Evolutionary conservation across 2,113 vertebrate genomes (phyloP).

Genomic region (Pterocles burchelli): DNA sequence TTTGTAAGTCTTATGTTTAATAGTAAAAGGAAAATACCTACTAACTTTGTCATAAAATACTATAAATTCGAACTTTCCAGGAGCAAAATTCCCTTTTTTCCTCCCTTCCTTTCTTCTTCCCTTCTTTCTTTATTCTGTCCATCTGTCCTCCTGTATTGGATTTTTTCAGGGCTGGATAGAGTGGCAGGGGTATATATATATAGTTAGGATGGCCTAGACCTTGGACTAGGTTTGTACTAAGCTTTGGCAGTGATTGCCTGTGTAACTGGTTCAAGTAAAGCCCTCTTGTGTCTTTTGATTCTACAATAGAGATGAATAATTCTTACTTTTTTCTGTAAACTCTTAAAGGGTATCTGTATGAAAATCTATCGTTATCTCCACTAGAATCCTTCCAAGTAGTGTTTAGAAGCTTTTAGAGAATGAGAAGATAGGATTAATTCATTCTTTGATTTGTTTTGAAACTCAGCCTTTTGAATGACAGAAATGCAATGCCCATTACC

Average conservation of each 20-base stretch:
- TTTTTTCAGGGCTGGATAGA: not conserved
- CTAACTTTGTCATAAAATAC: not conserved
- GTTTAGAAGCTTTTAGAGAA: not conserved
- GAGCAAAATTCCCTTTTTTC: not conserved
- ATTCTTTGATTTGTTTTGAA: constrained; percentile 27
- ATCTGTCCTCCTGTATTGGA: not conserved
- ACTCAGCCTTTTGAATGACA: not conserved
- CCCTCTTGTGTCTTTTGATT: not conserved
- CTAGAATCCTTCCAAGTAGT: not conserved
- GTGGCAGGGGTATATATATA: not conserved
- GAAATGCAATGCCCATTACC: constrained; percentile 26
- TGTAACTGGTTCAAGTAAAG: not conserved
- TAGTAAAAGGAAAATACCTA: not conserved
- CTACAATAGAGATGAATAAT: not conserved
- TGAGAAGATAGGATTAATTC: not conserved
- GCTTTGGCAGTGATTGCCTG: not conserved
- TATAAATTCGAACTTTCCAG: not conserved
- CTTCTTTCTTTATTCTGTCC: not conserved
- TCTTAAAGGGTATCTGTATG: not conserved
- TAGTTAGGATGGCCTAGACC: not conserved
- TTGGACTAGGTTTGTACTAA: not conserved
- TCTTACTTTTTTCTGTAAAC: not conserved
- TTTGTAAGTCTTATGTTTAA: not conserved
- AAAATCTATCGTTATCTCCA: not conserved
- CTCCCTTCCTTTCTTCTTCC: too few species aligned